Percentiles rank a stretch among this genome's conserved stretches.
These are phyloP conservation scores for Caenorhabditis afra DNA, from an alignment of 2,888 invertebrate species.

Conservation along the genomic window DNA sequence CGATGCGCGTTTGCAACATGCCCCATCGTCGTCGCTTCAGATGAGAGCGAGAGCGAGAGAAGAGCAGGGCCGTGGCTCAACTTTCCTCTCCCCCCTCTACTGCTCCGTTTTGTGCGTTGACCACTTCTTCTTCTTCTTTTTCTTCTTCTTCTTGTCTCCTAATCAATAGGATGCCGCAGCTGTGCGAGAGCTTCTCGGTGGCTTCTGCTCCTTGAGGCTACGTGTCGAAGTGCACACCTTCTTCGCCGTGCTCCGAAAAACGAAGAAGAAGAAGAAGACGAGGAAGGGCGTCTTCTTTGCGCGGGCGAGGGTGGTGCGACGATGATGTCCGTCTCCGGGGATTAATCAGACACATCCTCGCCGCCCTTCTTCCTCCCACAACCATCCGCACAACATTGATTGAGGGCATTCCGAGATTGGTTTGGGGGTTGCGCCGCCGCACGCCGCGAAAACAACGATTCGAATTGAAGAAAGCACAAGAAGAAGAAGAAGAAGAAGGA, in stretches of 20 bases:
- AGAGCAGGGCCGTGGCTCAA: slow-evolving; percentile 15
- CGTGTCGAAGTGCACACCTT: slow-evolving; percentile 25
- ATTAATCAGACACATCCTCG: slow-evolving; percentile 48
- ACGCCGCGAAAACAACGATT: slow-evolving; percentile 13
- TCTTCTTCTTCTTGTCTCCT: slow-evolving; percentile 34
- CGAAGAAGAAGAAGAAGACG: slow-evolving; percentile 4
- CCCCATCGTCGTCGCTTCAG: slow-evolving; percentile 30
- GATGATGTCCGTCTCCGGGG: slow-evolving; percentile 29
- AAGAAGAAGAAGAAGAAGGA: slow-evolving; percentile 11
- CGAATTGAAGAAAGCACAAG: slow-evolving; percentile 22
- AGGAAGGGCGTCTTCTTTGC: slow-evolving; percentile 7
- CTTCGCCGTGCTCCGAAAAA: slow-evolving; percentile 8
- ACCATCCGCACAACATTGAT: slow-evolving; percentile 23
- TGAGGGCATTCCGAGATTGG: slow-evolving; percentile 30
- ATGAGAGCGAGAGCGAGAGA: slow-evolving; percentile 11
- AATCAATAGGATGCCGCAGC: slow-evolving; percentile 42
- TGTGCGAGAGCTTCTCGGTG: slow-evolving; percentile 6
- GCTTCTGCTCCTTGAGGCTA: slow-evolving; percentile 20
- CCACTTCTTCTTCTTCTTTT: slow-evolving; percentile 30
- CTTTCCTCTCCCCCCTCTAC: slow-evolving; percentile 16
- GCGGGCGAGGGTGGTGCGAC: slow-evolving; percentile 13
- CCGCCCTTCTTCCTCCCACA: not conserved
- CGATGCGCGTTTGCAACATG: slow-evolving; percentile 28
- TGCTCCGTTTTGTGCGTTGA: slow-evolving; percentile 12
- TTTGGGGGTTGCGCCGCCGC: slow-evolving; percentile 3